phyloP scores from a whole-genome alignment of 1,140 invertebrate genomes.

The Listronotus oregonensis region DNA sequence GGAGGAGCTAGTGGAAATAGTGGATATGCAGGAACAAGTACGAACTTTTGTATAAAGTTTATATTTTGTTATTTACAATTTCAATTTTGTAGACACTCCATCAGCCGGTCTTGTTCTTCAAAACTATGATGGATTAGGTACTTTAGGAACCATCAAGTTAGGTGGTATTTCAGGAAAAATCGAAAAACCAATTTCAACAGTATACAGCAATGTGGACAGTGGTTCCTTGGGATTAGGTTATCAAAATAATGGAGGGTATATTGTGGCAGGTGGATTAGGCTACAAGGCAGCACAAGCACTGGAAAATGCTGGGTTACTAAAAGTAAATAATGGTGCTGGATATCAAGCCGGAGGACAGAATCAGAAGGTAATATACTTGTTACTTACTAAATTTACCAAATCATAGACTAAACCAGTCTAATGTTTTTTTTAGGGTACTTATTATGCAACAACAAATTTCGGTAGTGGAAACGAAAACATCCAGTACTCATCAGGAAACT shows the following conservation, averaged over 20 bases:
- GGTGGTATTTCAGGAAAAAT: slow-evolving; percentile 48
- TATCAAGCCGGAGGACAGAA: slow-evolving; percentile 6
- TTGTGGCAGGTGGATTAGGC: slow-evolving; percentile 26
- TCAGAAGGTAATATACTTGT: not conserved
- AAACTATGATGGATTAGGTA: slow-evolving; percentile 52
- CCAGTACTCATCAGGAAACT: not conserved
- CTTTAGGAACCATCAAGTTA: slow-evolving; percentile 41
- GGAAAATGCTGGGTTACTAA: slow-evolving; percentile 42
- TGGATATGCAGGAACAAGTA: not conserved
- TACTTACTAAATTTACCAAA: no score
- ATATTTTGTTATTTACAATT: no score
- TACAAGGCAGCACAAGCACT: slow-evolving; percentile 41
- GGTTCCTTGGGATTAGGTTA: slow-evolving; percentile 22
- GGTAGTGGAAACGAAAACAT: not conserved
- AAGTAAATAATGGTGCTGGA: slow-evolving; percentile 29
- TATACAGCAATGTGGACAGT: slow-evolving; percentile 46
- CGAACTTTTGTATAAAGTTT: no score
- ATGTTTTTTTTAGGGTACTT: not conserved
- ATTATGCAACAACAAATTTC: not conserved
- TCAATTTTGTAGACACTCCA: slow-evolving; percentile 4
- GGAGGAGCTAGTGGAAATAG: slow-evolving; percentile 27
- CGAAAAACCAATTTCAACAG: slow-evolving; percentile 42
- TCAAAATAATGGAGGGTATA: slow-evolving; percentile 24
- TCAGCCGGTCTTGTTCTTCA: slow-evolving; percentile 31
- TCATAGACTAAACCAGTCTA: not conserved